phyloP scores from a whole-genome alignment of 2,113 vertebrate species.

The Mormyrus iriodes region DNA sequence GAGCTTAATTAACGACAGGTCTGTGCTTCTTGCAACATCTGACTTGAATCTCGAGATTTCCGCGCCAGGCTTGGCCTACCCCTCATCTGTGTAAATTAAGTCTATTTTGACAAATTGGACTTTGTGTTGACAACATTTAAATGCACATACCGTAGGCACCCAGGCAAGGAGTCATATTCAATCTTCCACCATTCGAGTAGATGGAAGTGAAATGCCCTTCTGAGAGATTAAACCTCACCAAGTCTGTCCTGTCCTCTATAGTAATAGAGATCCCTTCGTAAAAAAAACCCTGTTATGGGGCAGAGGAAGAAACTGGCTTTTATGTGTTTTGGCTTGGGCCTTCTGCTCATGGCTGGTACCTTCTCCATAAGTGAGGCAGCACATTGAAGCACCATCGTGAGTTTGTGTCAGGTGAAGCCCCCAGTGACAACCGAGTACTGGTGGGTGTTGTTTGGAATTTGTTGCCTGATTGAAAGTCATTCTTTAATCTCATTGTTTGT shows the following conservation, averaged over 20 bases:
- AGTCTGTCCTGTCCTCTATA: background rate
- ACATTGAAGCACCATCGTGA: background rate
- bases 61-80: slow-evolving; percentile 13
- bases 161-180: slow-evolving; percentile 29
- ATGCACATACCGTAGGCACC: slow-evolving; percentile 33
- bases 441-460: background rate
- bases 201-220: slow-evolving; percentile 17
- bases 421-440: background rate
- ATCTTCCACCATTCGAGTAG: slow-evolving; percentile 29
- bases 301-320: background rate
- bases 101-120: slow-evolving; percentile 41
- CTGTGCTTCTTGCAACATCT: slow-evolving; percentile 11
- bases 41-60: slow-evolving; percentile 28
- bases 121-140: slow-evolving; percentile 42
- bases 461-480: background rate
- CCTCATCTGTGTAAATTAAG: slow-evolving; percentile 30
- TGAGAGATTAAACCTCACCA: background rate
- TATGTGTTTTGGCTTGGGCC: background rate
- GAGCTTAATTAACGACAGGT: slow-evolving; percentile 30
- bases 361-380: background rate
- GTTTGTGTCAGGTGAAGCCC: background rate
- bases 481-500: slow-evolving; percentile 54
- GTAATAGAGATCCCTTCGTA: background rate
- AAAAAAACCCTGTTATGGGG: background rate
- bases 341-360: background rate